Conservation (phyloP, 2,797 vertebrate genomes). For the Melanotaenia trifasciata region DNA sequence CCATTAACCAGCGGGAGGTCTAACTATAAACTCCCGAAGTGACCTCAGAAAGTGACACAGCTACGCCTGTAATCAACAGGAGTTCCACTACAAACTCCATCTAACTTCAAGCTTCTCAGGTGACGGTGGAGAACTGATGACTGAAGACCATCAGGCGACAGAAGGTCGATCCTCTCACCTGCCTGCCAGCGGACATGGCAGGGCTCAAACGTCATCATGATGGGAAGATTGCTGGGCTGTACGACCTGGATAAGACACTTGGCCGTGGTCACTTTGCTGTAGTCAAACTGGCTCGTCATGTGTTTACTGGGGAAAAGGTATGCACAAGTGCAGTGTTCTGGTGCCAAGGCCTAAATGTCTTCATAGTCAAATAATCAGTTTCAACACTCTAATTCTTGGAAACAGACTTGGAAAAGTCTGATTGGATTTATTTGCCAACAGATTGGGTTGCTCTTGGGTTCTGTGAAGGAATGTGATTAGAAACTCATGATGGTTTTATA, state of each 20-base stretch:
- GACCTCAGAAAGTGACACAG: background rate
- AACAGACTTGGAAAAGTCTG: background rate
- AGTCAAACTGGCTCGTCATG: conserved; percentile 97
- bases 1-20: conserved; percentile 1
- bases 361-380: background rate
- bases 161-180: conserved; percentile 33
- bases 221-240: conserved; percentile 97
- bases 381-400: background rate
- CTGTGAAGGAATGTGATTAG: conserved; percentile 2
- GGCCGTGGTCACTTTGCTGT: conserved; percentile 98
- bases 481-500: background rate
- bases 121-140: conserved; percentile 70
- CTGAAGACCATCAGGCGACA: conserved; percentile 28
- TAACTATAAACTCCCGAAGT: background rate
- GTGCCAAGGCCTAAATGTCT: conserved; percentile 3
- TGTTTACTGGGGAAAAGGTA: conserved; percentile 96
- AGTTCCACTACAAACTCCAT: conserved; percentile 2
- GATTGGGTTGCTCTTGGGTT: background rate
- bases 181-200: conserved; percentile 85
- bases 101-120: background rate
- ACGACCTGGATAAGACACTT: conserved; percentile 98
- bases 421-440: background rate
- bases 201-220: conserved; percentile 96
- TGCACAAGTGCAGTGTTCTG: background rate
- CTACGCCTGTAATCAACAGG: background rate